phyloP scores from a whole-genome alignment of 2,888 invertebrate species.

The Cheilosia pagana region DNA sequence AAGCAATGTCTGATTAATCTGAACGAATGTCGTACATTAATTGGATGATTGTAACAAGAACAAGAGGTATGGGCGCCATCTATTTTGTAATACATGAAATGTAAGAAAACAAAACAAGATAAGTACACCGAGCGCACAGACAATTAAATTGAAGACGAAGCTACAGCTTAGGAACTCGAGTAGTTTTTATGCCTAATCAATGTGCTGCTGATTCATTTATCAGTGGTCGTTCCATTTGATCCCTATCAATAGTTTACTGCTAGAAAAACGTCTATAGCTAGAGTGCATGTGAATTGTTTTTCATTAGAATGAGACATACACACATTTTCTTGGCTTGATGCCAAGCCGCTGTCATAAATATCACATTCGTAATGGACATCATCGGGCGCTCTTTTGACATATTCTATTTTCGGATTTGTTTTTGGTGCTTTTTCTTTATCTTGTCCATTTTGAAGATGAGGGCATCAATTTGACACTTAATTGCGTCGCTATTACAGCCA shows the following conservation, averaged over 20 bases:
- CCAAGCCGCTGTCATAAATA: not conserved
- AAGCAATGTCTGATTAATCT: slow-evolving; percentile 44
- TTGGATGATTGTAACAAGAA: slow-evolving; percentile 1
- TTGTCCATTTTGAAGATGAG: not conserved
- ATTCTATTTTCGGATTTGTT: slow-evolving; percentile 6
- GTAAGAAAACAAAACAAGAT: not conserved
- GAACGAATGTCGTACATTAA: slow-evolving; percentile 16
- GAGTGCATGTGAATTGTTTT: slow-evolving; percentile 5
- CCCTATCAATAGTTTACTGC: slow-evolving; percentile 1
- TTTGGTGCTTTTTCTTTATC: not conserved
- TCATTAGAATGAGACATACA: not conserved
- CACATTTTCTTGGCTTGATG: not conserved
- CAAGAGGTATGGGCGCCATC: slow-evolving; percentile 5
- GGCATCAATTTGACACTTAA: slow-evolving; percentile 7
- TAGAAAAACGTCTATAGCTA: not conserved
- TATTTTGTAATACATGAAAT: slow-evolving; percentile 7
- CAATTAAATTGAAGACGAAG: slow-evolving; percentile 1
- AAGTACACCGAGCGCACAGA: not conserved
- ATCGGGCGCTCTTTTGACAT: not conserved
- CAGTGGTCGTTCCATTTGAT: slow-evolving; percentile 16
- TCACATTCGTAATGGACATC: not conserved
- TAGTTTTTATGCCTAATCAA: not conserved
- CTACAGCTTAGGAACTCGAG: not conserved
- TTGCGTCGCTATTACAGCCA: not conserved
- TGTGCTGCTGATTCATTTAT: slow-evolving; percentile 19